Conservation (phyloP, 2,888 invertebrate species). For the Drosophila percnosoma region DNA sequence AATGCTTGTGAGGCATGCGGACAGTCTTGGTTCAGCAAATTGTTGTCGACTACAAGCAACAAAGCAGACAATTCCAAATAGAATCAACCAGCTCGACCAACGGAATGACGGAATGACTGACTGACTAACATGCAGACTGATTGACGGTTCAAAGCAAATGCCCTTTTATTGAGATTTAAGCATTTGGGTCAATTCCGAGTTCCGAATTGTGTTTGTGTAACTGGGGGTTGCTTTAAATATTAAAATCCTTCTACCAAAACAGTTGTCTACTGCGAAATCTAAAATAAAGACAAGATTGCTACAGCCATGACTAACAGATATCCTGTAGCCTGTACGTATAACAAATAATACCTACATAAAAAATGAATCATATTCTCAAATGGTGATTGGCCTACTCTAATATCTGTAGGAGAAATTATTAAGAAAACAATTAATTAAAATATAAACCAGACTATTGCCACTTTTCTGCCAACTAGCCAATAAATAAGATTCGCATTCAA, state of each 20-base stretch:
- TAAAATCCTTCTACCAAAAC: constrained; percentile 54
- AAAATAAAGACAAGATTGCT: background rate
- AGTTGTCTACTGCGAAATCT: constrained; percentile 17
- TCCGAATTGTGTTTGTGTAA: constrained; percentile 72
- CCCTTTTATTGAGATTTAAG: constrained; percentile 73
- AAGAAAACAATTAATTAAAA: background rate
- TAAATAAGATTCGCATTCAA: background rate
- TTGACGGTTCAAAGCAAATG: constrained; percentile 72
- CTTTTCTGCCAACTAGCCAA: background rate
- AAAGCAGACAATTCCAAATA: constrained; percentile 30
- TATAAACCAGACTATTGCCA: background rate
- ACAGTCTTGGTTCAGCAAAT: constrained; percentile 60
- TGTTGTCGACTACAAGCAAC: constrained; percentile 47
- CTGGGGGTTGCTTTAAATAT: constrained; percentile 61
- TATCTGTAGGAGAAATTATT: background rate
- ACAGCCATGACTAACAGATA: background rate
- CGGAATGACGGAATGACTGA: constrained; percentile 39
- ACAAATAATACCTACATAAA: background rate
- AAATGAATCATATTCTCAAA: too few relatives aligned
- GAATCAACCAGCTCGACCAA: constrained; percentile 41
- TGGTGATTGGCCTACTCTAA: background rate
- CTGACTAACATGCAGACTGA: constrained; percentile 31
- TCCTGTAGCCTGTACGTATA: background rate
- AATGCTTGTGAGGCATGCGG: constrained; percentile 16
- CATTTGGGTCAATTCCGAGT: constrained; percentile 76